phyloP scores from a whole-genome alignment of 2,113 vertebrate genomes.

The Corythaeola cristata region DNA sequence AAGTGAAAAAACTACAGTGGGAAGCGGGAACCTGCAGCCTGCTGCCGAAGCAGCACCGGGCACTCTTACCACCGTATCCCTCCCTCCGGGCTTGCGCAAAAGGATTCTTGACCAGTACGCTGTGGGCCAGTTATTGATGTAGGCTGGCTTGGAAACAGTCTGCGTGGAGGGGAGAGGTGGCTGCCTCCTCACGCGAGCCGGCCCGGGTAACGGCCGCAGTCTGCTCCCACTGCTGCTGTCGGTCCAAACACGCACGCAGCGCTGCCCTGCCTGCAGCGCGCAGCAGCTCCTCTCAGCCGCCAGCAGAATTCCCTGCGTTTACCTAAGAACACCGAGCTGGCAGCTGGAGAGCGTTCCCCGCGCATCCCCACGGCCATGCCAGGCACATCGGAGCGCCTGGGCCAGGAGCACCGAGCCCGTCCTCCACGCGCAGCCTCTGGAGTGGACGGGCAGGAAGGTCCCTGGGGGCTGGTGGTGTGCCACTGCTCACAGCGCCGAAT shows the following conservation, averaged over 20 bases:
- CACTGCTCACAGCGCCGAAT: not conserved
- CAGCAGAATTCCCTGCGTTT: not conserved
- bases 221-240: not conserved
- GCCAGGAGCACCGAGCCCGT: not conserved
- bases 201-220: not conserved
- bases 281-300: not conserved
- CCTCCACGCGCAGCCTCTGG: not conserved
- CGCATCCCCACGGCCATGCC: not conserved
- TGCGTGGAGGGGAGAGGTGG: accelerated
- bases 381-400: not conserved
- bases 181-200: not conserved
- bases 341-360: not conserved
- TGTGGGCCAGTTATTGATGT: accelerated
- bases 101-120: accelerated
- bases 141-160: not conserved
- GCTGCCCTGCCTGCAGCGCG: not conserved
- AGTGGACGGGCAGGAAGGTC: not conserved
- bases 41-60: not conserved
- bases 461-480: not conserved
- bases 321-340: not conserved
- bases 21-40: not conserved
- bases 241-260: not conserved
- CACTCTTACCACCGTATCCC: not conserved
- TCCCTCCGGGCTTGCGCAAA: not conserved
- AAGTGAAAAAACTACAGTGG: not conserved